Conservation (phyloP, 2,113 vertebrate species). For the Solea senegalensis region DNA sequence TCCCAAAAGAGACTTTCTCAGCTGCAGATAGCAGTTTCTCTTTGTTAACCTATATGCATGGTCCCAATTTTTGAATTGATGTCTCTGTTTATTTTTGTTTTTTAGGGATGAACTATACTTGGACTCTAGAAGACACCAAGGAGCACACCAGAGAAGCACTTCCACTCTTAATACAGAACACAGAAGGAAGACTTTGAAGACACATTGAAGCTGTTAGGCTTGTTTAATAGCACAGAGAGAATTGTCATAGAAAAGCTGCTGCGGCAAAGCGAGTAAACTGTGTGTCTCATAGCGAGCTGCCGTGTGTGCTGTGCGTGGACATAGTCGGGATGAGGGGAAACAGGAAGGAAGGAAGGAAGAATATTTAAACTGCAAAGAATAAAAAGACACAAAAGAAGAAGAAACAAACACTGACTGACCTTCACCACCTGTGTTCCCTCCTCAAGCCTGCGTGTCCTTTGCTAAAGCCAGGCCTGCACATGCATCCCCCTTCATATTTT, state of each 20-base stretch:
- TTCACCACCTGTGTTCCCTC: slow-evolving; percentile 29
- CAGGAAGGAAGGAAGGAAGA: neutral
- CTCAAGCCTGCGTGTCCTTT: slow-evolving; percentile 27
- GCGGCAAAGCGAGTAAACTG: slow-evolving; percentile 40
- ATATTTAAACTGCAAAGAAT: neutral
- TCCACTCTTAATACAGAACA: slow-evolving; percentile 17
- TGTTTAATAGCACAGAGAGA: slow-evolving; percentile 26
- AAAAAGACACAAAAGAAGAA: neutral
- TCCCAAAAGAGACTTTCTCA: slow-evolving; percentile 20
- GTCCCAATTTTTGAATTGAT: no score
- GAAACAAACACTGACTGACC: slow-evolving; percentile 30
- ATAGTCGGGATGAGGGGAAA: slow-evolving; percentile 17
- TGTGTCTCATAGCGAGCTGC: slow-evolving; percentile 21
- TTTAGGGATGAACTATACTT: slow-evolving; percentile 30
- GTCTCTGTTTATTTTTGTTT: neutral
- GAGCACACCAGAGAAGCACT: neutral
- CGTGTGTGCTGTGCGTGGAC: slow-evolving; percentile 44
- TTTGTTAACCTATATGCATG: neutral
- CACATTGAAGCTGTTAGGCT: slow-evolving; percentile 20
- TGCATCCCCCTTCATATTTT: slow-evolving; percentile 56
- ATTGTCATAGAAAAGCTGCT: slow-evolving; percentile 4
- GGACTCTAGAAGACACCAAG: slow-evolving; percentile 1
- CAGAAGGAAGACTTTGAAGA: neutral
- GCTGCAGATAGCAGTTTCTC: neutral
- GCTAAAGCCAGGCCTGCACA: slow-evolving; percentile 60